phyloP scores from a whole-genome alignment of 1,140 invertebrate genomes.

The Nymphalis io region DNA sequence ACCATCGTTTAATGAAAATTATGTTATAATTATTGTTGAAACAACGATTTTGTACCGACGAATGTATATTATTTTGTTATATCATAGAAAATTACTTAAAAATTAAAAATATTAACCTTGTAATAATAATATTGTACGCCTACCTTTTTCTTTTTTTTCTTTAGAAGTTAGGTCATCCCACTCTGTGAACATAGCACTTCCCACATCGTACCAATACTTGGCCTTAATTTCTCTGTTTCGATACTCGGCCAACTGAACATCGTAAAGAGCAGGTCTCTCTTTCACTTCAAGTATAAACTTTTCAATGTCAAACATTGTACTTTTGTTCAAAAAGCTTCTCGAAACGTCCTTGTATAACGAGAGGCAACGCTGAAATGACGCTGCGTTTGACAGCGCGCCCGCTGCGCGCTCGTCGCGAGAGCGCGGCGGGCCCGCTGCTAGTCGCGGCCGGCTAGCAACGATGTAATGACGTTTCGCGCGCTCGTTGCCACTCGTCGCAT shows the following conservation, averaged over 20 bases:
- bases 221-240: conserved; percentile 2
- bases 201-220: conserved; percentile 2
- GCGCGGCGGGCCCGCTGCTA: conserved; percentile 12
- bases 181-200: conserved; percentile 1
- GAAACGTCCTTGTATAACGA: conserved; percentile 20
- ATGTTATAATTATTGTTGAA: conserved; percentile 7
- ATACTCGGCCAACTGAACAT: conserved; percentile 11
- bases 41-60: conserved; percentile 5
- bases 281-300: conserved; percentile 11
- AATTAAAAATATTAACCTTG: conserved; percentile 7
- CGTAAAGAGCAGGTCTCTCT: conserved; percentile 8
- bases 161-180: conserved; percentile 1
- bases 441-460: conserved; percentile 21
- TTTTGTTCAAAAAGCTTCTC: conserved; percentile 22
- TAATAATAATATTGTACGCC: conserved; percentile 6
- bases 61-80: conserved; percentile 9
- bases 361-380: conserved; percentile 33
- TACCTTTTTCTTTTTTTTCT: conserved; percentile 3
- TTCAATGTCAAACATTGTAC: conserved; percentile 24
- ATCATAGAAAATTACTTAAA: conserved; percentile 7
- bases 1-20: conserved; percentile 8
- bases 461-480: conserved; percentile 30
- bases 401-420: conserved; percentile 19
- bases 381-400: conserved; percentile 36
- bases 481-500: conserved; percentile 34